Base-by-base conservation (phyloP, 92 coral and sea anemone species). In the Siderastrea radians region DNA sequence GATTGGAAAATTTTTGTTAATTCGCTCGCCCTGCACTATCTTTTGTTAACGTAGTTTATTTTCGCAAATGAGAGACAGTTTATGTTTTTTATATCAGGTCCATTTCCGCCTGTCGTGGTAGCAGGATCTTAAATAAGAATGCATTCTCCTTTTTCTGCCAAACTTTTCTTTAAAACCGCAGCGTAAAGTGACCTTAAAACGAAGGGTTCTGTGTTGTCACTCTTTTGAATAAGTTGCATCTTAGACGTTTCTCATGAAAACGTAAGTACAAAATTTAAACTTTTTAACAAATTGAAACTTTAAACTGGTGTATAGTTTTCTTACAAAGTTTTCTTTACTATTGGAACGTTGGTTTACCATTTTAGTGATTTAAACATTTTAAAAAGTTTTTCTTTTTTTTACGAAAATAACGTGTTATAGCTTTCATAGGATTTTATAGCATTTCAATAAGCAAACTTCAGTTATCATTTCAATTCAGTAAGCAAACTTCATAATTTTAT, bases 71-170 rank as follows among this genome's bases (percentile, higher is more conserved):
- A 83, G 75, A 13, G 4, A 59, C 46, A 51, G 80, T 60, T 73
- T 72, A 49, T 55, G 67, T 61, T 59, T 64, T 45, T 73, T 73
- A 72, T 62, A 60, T 83, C 79, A 49, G 15, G 48, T 15, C 16
- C 63, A 74, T 73, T 83, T 83, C 87, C 87, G 87, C 54, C 69
- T 46, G 68, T 70, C 77, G 52, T 43, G 54, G 57, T 11, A 69
- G 44, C 68, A 17, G 76, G 86, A 45, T 54, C 59, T 81, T 81
- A 81, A 81, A 81, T 81, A 70, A 45, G 77, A 68, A 81, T 45
- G 55, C 77, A 13, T 9, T 55, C 76, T 16, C 54, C 68, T 81
- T 81, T 77, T 81, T 45, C 19, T 19, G 19, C n/a, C 10, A 70
- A 16, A 19, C 48, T 14, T 55, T 46, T 68, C 6, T 43, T 26